Evolutionary conservation across 2,888 invertebrate genomes (phyloP), one percentile per base, ranked within the genome.

Genomic region (Drosophila hamatofila): DNA sequence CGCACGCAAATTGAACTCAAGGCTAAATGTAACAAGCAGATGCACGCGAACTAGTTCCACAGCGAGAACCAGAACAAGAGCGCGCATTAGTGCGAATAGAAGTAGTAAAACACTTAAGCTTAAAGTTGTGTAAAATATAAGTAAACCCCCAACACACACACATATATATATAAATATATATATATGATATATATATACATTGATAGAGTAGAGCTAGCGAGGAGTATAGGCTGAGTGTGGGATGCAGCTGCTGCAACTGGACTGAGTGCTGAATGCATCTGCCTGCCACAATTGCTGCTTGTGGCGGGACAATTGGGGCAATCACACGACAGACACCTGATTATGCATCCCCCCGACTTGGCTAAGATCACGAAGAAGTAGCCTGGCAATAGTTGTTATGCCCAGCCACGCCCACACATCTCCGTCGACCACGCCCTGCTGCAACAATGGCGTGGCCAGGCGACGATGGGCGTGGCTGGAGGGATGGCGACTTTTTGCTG

Each of bases 91-190:
- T 46, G 62, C 76, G 55, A 60, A 57, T 62, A 66, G 55, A 55
- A 79, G 56, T 70, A 77, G 65, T 83, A 83, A 72, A 86, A 70
- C 81, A 79, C 81, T 70, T 85, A 85, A 87, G 84, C 73, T 83
- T 87, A 85, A 83, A 85, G 84, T 85, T 85, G 89, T 89, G 84
- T 85, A 85, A 85, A 85, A 54, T 79, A 75, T 87, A 89, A 89
- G 84, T 82, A 78, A 59, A 23, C 16, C 57, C 67, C 49, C 49
- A 18, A 49, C 18, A 49, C 30, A 49, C 49, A 30, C 30, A 63
- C 51, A 69, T 41, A 60, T 8, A 41, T 9, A 48, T 74, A 74
- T 70, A 69, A 44, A 73, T 72, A 46, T 25, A 46, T 46, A 44
- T 8, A 44, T 44, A 44, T 42, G n/a, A 73, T 57, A 55, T 58